Evolutionary conservation across 2,113 vertebrate genomes (phyloP).

Genomic region (Microtus montanus): DNA sequence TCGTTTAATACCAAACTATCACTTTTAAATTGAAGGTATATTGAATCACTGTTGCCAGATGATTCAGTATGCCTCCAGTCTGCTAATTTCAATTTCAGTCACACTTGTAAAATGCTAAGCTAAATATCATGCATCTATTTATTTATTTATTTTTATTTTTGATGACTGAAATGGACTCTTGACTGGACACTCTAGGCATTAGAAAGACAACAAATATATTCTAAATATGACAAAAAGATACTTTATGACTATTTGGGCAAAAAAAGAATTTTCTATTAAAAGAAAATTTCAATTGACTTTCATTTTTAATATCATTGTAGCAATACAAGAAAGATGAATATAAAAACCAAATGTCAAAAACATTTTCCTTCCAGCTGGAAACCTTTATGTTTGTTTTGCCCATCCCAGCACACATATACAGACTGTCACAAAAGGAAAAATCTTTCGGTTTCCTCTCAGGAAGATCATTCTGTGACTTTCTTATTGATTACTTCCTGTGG

Average conservation of each 20-base stretch:
- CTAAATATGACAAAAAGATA: slow-evolving; percentile 72
- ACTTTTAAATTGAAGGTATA: slow-evolving; percentile 27
- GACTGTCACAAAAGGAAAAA: slow-evolving; percentile 78
- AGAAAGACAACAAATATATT: slow-evolving; percentile 9
- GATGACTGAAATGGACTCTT: neutral
- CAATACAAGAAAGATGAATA: slow-evolving; percentile 76
- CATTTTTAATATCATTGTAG: slow-evolving; percentile 79
- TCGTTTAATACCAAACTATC: slow-evolving; percentile 38
- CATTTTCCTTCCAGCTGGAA: slow-evolving; percentile 79
- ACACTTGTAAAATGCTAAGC: neutral
- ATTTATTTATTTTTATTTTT: neutral
- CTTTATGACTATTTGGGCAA: slow-evolving; percentile 71
- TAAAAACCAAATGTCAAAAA: slow-evolving; percentile 70
- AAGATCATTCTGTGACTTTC: slow-evolving; percentile 78
- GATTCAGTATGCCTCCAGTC: too few relatives aligned
- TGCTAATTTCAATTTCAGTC: too few relatives aligned
- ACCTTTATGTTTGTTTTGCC: slow-evolving; percentile 75
- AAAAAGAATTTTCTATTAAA: slow-evolving; percentile 78
- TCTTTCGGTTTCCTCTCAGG: slow-evolving; percentile 78
- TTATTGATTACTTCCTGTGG: slow-evolving; percentile 85
- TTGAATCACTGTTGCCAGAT: neutral
- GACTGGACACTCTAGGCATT: slow-evolving; percentile 16
- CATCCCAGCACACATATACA: slow-evolving; percentile 71
- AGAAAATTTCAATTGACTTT: slow-evolving; percentile 62
- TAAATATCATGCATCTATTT: slow-evolving; percentile 6